Evolutionary conservation across 2,888 invertebrate genomes (phyloP).

Genomic region (Crocallis elinguaria): DNA sequence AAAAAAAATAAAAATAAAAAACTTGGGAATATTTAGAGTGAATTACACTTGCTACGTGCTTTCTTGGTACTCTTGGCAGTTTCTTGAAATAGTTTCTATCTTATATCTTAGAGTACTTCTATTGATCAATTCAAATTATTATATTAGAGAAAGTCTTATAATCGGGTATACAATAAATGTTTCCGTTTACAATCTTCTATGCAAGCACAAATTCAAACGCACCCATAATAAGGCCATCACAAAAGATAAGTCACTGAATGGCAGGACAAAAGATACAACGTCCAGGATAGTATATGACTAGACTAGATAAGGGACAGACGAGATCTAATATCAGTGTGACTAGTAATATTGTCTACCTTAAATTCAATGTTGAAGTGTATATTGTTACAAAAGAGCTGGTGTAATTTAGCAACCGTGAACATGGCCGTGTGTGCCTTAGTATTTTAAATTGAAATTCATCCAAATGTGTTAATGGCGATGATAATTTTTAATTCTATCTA

Average conservation of each 20-base stretch:
- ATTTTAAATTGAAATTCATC: slow-evolving; percentile 6
- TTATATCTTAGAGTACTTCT: too few species aligned
- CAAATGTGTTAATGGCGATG: slow-evolving; percentile 2
- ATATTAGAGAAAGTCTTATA: too few species aligned
- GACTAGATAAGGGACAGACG: slow-evolving; percentile 13
- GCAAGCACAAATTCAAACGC: neutral
- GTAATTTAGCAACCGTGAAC: slow-evolving; percentile 7
- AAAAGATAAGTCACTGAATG: slow-evolving; percentile 13
- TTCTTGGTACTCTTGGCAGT: too few species aligned
- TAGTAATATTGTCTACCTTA: neutral
- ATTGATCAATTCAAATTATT: too few species aligned
- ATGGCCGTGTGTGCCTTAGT: slow-evolving; percentile 5
- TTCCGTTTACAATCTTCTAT: neutral
- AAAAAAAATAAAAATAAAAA: too few species aligned
- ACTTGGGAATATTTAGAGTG: too few species aligned
- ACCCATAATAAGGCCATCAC: slow-evolving; percentile 3
- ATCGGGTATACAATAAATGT: too few species aligned
- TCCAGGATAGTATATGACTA: slow-evolving; percentile 4
- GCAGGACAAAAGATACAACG: slow-evolving; percentile 5
- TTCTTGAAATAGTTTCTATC: too few species aligned
- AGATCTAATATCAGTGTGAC: neutral
- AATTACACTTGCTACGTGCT: too few species aligned
- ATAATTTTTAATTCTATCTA: neutral
- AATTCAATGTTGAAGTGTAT: neutral
- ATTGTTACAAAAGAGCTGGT: neutral